A percentile compares a stretch with the other conserved stretches of the same genome.
Evolutionary conservation across 2,113 vertebrate genomes (phyloP).

Genomic region (Oceanites oceanicus): DNA sequence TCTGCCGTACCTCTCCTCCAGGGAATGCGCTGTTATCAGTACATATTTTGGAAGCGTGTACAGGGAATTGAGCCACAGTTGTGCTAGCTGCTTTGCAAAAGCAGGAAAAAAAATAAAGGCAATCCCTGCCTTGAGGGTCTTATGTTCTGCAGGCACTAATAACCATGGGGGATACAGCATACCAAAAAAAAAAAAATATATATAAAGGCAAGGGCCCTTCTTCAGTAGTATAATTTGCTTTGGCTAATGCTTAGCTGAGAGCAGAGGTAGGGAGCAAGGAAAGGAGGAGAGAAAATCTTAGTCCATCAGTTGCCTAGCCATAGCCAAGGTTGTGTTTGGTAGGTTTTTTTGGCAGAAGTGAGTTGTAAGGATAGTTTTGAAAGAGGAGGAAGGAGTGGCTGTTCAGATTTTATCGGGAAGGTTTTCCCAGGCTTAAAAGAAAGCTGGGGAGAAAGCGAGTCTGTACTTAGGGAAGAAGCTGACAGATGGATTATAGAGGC

Average conservation of each 20-base stretch:
- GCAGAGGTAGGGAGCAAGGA: neutral
- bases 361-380: neutral
- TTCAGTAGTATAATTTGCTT: neutral
- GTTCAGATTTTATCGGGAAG: conserved; percentile 8
- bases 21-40: neutral
- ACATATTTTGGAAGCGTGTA: neutral
- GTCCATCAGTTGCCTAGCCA: neutral
- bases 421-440: conserved; percentile 43
- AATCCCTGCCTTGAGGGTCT: neutral
- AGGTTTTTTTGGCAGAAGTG: neutral
- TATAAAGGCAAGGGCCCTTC: neutral
- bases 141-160: neutral
- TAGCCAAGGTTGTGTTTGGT: neutral
- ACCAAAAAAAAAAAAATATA: no score
- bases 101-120: neutral
- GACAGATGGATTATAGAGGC: neutral
- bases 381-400: conserved; percentile 45
- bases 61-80: neutral
- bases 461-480: neutral
- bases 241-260: neutral
- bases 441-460: neutral
- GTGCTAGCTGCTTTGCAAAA: neutral
- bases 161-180: neutral
- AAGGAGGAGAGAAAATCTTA: neutral
- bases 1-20: neutral